Evolutionary conservation across 2,888 invertebrate species (phyloP), one percentile per base, ranked within the genome.

Genomic region (Plagodis pulveraria): DNA sequence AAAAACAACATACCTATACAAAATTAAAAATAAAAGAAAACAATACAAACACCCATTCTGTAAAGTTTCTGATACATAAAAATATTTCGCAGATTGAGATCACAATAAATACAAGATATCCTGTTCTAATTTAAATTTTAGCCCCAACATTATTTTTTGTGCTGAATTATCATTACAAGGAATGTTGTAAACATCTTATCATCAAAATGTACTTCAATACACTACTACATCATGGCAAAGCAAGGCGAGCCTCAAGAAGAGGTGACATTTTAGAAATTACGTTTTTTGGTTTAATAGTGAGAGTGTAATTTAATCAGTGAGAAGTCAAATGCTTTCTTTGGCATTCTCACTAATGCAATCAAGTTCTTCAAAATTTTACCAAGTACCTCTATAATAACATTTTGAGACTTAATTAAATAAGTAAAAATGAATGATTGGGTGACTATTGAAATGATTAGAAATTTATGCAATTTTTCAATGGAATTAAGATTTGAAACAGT

Each of bases 61-160:
- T 22, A 22, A 22, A 1, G 49, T 71, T 69, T 62, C 58, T 52
- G 70, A 68, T 69, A 70, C 67, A 74, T 67, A 69, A 70, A 73
- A 74, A 74, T 46, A 33, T 8, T 34, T 57, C 40, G 38, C 38
- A 56, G 47, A 72, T 76, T 79, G 84, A 85, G 84, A 84, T 83
- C 84, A 81, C 65, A 65, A 71, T 73, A 74, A 76, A 76, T 74
- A 73, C 65, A 62, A 62, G 63, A 67, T 58, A 59, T 66, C 57
- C 57, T 57, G 56, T 61, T 67, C 53, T 67, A 53, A 59, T 47
- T 54, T 47, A 47, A 58, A 62, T 62, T 63, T 62, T 63, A 65
- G 32, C 61, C 62, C 69, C 49, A 59, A 54, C 38, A 38, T 43
- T 52, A 38, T 68, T 69, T n/a, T 64, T 66, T 53, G 63, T 73